These are phyloP conservation scores for Antrozous pallidus DNA, from an alignment of 2,797 vertebrate species.

Conservation along the genomic window DNA sequence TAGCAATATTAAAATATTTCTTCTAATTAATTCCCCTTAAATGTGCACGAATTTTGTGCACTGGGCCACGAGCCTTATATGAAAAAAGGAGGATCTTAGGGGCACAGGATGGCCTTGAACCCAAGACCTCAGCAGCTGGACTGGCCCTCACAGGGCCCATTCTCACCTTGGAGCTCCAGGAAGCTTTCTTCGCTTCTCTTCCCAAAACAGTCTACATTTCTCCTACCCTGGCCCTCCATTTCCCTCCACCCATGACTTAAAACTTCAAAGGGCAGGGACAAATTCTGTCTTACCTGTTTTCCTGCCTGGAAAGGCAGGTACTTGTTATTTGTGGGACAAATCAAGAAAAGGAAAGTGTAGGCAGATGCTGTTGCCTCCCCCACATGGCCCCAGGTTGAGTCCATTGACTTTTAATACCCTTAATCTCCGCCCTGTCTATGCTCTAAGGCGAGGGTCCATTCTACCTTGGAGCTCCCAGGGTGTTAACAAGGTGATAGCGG, in stretches of 20 bases:
- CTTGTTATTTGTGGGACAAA: neutral
- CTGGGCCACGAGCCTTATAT: neutral
- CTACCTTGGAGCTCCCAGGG: neutral
- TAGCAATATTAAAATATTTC: too few species aligned
- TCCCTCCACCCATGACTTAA: neutral
- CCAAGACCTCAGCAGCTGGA: neutral
- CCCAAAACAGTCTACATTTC: neutral
- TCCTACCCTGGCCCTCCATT: neutral
- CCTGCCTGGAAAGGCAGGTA: neutral
- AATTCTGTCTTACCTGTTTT: neutral
- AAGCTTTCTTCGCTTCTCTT: neutral
- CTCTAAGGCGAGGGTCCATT: too few species aligned
- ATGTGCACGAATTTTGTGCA: too few species aligned
- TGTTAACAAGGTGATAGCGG: neutral
- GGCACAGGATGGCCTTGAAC: neutral
- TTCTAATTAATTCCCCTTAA: too few species aligned
- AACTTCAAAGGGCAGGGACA: neutral
- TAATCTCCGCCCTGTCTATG: neutral
- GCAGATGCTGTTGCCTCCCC: constrained; percentile 38
- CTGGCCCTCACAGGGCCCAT: neutral
- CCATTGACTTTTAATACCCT: neutral
- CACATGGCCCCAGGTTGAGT: neutral
- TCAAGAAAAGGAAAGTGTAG: constrained; percentile 44
- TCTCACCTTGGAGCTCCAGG: neutral
- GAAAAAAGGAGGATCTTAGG: neutral